Evolutionary conservation across 2,797 vertebrate species (phyloP), one percentile per base, ranked within the genome.

Genomic region (Numenius phaeopus): DNA sequence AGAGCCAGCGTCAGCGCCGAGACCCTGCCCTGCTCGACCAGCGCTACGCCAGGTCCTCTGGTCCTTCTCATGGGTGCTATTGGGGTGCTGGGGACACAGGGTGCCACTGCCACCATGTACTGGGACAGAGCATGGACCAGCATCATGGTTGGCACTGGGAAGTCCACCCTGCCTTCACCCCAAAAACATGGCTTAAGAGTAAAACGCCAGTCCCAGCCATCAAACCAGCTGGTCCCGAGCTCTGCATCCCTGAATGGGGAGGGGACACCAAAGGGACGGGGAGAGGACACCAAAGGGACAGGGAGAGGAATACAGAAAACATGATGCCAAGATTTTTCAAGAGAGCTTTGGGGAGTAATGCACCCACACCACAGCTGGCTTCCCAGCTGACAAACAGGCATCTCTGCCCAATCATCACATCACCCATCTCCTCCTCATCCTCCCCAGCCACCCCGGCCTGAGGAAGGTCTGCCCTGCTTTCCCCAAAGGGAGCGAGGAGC

Each of bases 41-140:
- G 17, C 0, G 1, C 16, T 13, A 16, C 0, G 1, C 9, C 3
- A 0, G 10, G 9, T 26, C 66, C 59, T 65, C 39, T 10, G 1
- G 15, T 9, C 59, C 47, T 34, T 66, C 64, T 18, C 16, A 6
- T 15, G 22, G 52, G 46, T 17, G 44, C 29, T 47, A 1, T 1
- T 5, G 52, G 27, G 54, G 13, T 47, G 50, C 40, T 10, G 37
- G 47, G 72, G 42, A 52, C 92, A 42, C 0, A 0, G 11, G 40
- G 40, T 39, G 71, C 3, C 65, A 14, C 58, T 39, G 58, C 17
- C 32, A 32, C 15, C 5, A 0, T 1, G 27, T 15, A 10, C 54
- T 18, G 40, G 69, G 54, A 61, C 54, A 37, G 23, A 54, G 42
- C 7, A 30, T 47, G 46, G 55, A 64, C 44, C 78, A 61, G 27